A percentile compares a stretch with the other conserved stretches of the same genome.
phyloP scores from a whole-genome alignment of 2,888 invertebrate species.

The Merodon equestris region DNA sequence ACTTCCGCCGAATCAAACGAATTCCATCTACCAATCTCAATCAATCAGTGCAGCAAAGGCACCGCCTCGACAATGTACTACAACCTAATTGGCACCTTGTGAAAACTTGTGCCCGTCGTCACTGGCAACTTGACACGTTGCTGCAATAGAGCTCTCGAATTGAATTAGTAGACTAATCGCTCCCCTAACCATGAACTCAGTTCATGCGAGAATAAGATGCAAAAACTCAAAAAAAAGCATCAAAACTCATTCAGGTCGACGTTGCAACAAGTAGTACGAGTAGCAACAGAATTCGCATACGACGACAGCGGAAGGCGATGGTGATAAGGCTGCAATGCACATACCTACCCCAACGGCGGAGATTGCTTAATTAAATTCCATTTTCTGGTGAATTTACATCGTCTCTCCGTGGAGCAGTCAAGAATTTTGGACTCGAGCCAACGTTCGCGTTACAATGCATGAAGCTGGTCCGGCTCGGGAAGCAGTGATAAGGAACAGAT shows the following conservation, averaged over 20 bases:
- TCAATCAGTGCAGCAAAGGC: too few relatives aligned
- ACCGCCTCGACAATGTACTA: constrained; percentile 30
- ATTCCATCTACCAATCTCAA: too few relatives aligned
- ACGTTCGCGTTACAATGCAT: constrained; percentile 5
- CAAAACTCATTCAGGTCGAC: background rate
- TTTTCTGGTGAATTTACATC: constrained; percentile 59
- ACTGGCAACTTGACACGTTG: background rate
- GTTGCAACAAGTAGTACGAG: constrained; percentile 5
- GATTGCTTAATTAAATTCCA: constrained; percentile 63
- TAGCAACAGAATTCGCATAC: background rate
- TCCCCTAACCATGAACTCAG: constrained; percentile 59
- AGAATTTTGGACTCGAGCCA: constrained; percentile 60
- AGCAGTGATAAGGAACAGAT: constrained; percentile 48
- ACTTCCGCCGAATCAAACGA: too few relatives aligned
- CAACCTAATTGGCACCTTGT: constrained; percentile 45
- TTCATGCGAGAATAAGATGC: constrained; percentile 1
- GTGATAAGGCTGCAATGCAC: background rate
- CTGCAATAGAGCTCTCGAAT: background rate
- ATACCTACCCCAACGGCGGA: constrained; percentile 22
- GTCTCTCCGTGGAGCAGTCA: constrained; percentile 20
- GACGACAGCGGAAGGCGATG: background rate
- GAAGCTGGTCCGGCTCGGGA: constrained; percentile 3
- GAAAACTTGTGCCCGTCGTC: constrained; percentile 16
- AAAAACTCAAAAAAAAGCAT: background rate
- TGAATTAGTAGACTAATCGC: constrained; percentile 56